Evolutionary conservation across 2,113 vertebrate species (phyloP).

Genomic region (Spilogale gracilis): DNA sequence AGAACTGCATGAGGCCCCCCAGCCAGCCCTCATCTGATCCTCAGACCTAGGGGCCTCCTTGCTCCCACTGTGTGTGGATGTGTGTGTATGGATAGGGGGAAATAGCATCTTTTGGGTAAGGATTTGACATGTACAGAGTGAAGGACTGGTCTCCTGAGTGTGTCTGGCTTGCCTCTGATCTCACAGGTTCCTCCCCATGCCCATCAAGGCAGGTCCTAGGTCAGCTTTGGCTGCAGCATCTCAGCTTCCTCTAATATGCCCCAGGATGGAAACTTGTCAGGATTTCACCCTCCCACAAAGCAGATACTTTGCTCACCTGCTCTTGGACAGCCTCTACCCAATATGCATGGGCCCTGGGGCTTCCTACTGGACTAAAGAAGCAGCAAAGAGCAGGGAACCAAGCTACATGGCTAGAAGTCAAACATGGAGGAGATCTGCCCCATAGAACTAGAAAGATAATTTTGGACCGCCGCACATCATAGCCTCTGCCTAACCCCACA

Average conservation of each 20-base stretch:
- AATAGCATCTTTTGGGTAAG: not conserved
- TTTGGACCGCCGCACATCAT: not conserved
- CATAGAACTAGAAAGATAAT: not conserved
- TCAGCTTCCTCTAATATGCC: not conserved
- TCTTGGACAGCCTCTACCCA: not conserved
- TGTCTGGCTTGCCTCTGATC: not conserved
- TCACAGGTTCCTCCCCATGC: not conserved
- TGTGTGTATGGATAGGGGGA: not conserved
- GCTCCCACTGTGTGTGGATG: not conserved
- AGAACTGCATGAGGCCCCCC: slow-evolving; percentile 39
- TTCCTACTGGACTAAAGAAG: not conserved
- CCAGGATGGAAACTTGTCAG: not conserved
- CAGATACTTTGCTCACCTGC: not conserved
- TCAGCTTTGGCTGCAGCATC: not conserved
- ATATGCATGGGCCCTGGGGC: not conserved
- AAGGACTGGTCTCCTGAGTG: not conserved
- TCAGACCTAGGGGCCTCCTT: not conserved
- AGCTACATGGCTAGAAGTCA: not conserved
- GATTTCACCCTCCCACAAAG: not conserved
- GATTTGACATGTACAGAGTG: not conserved
- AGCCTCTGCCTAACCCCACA: not conserved
- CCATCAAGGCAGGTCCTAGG: not conserved
- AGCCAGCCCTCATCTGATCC: not conserved
- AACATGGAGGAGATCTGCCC: not conserved
- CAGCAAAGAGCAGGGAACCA: not conserved